Conservation (phyloP, 1,140 invertebrate genomes). For the Drosophila pseudoobscura region DNA sequence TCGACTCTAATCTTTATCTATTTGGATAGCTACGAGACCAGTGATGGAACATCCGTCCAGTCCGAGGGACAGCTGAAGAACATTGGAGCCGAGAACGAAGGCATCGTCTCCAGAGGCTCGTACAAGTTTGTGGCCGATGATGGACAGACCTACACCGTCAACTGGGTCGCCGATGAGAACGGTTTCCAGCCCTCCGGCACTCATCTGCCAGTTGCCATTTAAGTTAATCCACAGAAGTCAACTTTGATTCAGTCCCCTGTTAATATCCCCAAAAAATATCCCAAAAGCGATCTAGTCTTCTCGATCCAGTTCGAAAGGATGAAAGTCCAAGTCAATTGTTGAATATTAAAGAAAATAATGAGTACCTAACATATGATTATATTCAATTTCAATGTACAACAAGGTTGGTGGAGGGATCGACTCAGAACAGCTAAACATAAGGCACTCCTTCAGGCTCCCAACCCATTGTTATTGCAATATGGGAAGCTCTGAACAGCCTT, state of each 20-base stretch:
- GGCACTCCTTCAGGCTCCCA: too few relatives aligned
- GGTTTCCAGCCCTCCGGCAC: slow-evolving; percentile 89
- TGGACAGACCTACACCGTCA: slow-evolving; percentile 86
- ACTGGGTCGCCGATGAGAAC: slow-evolving; percentile 90
- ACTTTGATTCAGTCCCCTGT: slow-evolving; percentile 10
- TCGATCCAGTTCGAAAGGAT: not conserved
- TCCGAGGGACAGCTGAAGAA: slow-evolving; percentile 44
- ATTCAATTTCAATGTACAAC: too few relatives aligned
- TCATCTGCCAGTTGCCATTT: slow-evolving; percentile 85
- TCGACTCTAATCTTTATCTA: not conserved
- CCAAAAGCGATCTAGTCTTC: slow-evolving; percentile 1
- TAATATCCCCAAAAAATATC: not conserved
- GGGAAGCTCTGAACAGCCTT: too few relatives aligned
- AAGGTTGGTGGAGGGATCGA: too few relatives aligned
- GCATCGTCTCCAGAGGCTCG: slow-evolving; percentile 85
- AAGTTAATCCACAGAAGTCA: not conserved
- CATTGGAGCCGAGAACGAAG: slow-evolving; percentile 58
- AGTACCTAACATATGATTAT: too few relatives aligned
- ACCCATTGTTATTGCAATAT: too few relatives aligned
- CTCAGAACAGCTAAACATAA: too few relatives aligned
- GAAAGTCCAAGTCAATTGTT: slow-evolving; percentile 38
- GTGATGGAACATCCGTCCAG: slow-evolving; percentile 29
- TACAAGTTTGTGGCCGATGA: slow-evolving; percentile 86
- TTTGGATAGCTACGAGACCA: slow-evolving; percentile 44
- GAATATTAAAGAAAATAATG: slow-evolving; percentile 1